A percentile compares a stretch with the other conserved stretches of the same genome.
These are phyloP conservation scores for Zhuqinia jingwanae DNA, from an alignment of 2,888 invertebrate species.

Conservation along the genomic window DNA sequence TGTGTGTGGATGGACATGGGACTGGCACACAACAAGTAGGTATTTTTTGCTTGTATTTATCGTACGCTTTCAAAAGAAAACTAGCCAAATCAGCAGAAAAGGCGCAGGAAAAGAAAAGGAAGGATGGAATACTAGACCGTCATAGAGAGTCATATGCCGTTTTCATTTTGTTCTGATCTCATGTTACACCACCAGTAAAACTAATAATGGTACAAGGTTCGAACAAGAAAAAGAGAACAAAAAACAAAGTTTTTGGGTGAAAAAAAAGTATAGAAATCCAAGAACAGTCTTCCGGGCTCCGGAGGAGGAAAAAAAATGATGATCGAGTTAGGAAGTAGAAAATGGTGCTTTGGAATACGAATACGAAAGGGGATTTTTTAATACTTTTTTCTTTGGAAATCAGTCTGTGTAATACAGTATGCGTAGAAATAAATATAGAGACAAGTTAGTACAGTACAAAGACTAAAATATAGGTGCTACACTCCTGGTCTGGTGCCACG, in stretches of 20 bases:
- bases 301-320: not conserved
- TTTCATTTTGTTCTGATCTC: not conserved
- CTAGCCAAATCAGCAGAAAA: constrained; percentile 25
- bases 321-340: not conserved
- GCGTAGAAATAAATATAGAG: not conserved
- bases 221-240: constrained; percentile 13
- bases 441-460: too few relatives aligned
- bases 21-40: constrained; percentile 30
- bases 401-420: too few relatives aligned
- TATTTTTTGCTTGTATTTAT: not conserved
- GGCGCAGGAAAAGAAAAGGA: not conserved
- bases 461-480: constrained; percentile 14
- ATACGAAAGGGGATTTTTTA: not conserved
- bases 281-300: not conserved
- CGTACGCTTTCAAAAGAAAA: constrained; percentile 22
- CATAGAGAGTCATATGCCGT: not conserved
- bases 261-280: not conserved
- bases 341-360: not conserved
- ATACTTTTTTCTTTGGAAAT: too few relatives aligned
- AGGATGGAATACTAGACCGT: constrained; percentile 18
- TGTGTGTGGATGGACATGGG: too few relatives aligned
- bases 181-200: not conserved
- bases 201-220: not conserved
- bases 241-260: not conserved
- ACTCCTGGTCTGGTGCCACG: too few relatives aligned